Conservation (phyloP, 2,113 vertebrate species). For the Eclectus roratus region DNA sequence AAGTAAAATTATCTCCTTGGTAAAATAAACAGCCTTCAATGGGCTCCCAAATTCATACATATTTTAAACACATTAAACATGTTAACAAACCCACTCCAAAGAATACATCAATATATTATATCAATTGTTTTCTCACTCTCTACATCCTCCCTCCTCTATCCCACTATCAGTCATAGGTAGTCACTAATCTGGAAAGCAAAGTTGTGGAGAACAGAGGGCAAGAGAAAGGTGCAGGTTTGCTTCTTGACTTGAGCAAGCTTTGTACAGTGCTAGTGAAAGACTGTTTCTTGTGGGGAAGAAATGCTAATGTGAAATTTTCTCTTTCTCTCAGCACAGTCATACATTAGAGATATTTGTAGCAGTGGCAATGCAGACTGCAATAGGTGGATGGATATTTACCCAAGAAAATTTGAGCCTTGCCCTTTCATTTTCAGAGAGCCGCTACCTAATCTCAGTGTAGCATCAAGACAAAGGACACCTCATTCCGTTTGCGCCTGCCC, state of each 20-base stretch:
- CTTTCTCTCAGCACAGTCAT: not conserved
- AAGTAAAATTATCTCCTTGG: conserved; percentile 41
- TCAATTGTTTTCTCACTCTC: conserved; percentile 23
- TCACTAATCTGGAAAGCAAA: conserved; percentile 6
- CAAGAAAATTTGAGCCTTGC: conserved; percentile 74
- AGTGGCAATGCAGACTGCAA: conserved; percentile 43
- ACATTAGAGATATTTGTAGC: conserved; percentile 57
- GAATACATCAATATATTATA: not conserved
- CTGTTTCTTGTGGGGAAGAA: conserved; percentile 25
- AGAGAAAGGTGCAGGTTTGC: not conserved
- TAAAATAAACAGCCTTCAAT: conserved; percentile 51
- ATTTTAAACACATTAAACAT: conserved; percentile 37
- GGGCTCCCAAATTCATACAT: conserved; percentile 29
- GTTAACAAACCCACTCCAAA: conserved; percentile 46
- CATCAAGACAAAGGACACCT: conserved; percentile 76
- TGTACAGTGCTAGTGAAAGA: conserved; percentile 43
- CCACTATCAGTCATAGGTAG: not conserved
- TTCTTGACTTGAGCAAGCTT: conserved; percentile 27
- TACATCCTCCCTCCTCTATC: not conserved
- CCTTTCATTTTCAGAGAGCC: conserved; percentile 75
- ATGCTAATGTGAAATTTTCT: conserved; percentile 52
- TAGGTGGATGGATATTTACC: conserved; percentile 75
- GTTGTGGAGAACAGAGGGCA: not conserved
- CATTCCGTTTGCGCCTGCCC: conserved; percentile 59
- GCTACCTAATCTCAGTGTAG: conserved; percentile 71